These are phyloP conservation scores for Alsophila aescularia DNA, from an alignment of 2,888 invertebrate genomes.

Conservation along the genomic window DNA sequence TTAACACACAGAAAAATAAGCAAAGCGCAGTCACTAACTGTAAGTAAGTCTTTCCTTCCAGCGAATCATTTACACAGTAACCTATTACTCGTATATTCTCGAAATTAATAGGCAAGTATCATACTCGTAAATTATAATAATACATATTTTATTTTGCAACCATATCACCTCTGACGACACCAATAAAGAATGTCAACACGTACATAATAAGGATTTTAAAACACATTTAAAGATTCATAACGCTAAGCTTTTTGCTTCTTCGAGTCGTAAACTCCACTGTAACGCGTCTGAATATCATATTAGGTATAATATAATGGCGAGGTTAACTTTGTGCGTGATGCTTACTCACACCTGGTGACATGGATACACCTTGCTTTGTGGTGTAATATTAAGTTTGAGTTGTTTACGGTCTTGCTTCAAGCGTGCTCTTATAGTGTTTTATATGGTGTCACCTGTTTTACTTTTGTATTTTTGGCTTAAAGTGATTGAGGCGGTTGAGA, in stretches of 20 bases:
- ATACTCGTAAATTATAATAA: too few relatives aligned
- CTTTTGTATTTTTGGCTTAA: neutral
- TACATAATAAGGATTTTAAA: slow-evolving; percentile 69
- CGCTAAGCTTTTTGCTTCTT: slow-evolving; percentile 70
- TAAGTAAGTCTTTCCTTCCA: too few relatives aligned
- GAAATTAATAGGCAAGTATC: too few relatives aligned
- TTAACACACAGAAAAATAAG: too few relatives aligned
- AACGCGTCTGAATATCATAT: slow-evolving; percentile 73
- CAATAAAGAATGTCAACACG: slow-evolving; percentile 55
- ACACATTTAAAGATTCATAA: slow-evolving; percentile 80
- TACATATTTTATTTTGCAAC: neutral
- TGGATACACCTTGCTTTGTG: slow-evolving; percentile 68
- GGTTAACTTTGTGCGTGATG: slow-evolving; percentile 68
- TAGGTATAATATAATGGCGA: slow-evolving; percentile 54
- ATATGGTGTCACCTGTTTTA: slow-evolving; percentile 5
- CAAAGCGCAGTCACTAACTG: too few relatives aligned
- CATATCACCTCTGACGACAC: slow-evolving; percentile 22
- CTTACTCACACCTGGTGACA: slow-evolving; percentile 77
- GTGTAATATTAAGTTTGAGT: slow-evolving; percentile 71
- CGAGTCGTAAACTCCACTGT: slow-evolving; percentile 77
- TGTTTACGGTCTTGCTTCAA: slow-evolving; percentile 59
- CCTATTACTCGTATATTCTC: too few relatives aligned
- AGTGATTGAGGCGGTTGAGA: neutral
- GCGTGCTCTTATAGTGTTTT: slow-evolving; percentile 18
- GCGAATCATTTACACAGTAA: too few relatives aligned